Evolutionary conservation across 2,888 invertebrate species (phyloP), one percentile per base, ranked within the genome.

Genomic region (Drosophila ezoana): DNA sequence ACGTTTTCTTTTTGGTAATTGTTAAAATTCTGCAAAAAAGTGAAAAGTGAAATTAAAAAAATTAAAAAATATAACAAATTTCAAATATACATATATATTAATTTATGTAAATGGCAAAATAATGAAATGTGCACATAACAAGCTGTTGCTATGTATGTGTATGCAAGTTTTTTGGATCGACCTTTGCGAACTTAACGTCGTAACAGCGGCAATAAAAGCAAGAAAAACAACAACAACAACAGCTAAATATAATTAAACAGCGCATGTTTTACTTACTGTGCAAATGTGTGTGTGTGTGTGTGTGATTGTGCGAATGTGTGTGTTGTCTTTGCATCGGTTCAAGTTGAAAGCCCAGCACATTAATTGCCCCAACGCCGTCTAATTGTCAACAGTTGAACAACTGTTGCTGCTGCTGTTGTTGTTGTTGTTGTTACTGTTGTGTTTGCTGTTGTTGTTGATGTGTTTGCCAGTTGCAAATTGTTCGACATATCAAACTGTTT

Each of bases 161-260:
- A 51, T 59, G 18, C 3, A 38, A 38, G 38, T 68, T 70, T 73
- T 62, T 48, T 72, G 65, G 58, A 56, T 47, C 80, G 89, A 82
- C 82, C 89, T 82, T 79, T 88, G 80, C 65, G 76, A 79, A 86
- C 86, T 70, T 85, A 79, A 71, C 82, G 79, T 87, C 87, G 85
- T 81, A 87, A 81, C 71, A 51, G 58, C 54, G 52, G 57, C 60
- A 60, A 44, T 49, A 61, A 51, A 53, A 57, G 32, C 58, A 71
- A 38, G 38, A 60, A 45, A 38, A 71, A 20, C 72, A 45, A 54
- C 58, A 74, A 54, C 58, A 74, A 61, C 76, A 70, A 59, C 61
- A 52, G 77, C 84, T 83, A 85, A 85, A 85, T 75, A 87, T 85
- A 81, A 87, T 87, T 87, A 81, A 81, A 81, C 68, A 85, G 82